Evolutionary conservation across 2,888 invertebrate genomes (phyloP).

Genomic region (Pycnomerus fuliginosus): DNA sequence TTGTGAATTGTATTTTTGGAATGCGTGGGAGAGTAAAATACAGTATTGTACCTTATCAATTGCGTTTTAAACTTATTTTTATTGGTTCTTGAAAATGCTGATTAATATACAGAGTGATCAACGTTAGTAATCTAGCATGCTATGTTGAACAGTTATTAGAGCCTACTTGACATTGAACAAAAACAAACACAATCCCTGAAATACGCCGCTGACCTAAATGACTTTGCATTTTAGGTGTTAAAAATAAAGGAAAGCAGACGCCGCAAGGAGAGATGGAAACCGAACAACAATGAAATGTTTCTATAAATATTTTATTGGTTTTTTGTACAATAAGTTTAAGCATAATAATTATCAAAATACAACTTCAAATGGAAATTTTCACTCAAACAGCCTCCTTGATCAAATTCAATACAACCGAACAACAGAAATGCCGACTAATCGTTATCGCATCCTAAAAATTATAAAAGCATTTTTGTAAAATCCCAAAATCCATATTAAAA

Average conservation of each 20-base stretch:
- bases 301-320: conserved; percentile 21
- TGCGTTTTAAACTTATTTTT: no score
- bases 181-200: no score
- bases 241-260: conserved; percentile 7
- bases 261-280: conserved; percentile 16
- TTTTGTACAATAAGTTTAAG: conserved; percentile 24
- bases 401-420: conserved; percentile 6
- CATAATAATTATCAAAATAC: conserved; percentile 30
- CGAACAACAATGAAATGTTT: conserved; percentile 11
- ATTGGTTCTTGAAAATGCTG: no score
- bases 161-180: no score
- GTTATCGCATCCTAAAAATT: conserved; percentile 6
- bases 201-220: conserved; percentile 10
- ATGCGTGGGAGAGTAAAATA: no score
- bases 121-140: no score
- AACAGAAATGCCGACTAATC: conserved; percentile 6
- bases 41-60: no score
- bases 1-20: not conserved
- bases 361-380: conserved; percentile 18
- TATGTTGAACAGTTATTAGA: no score
- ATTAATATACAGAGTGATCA: no score
- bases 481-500: conserved; percentile 27
- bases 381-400: conserved; percentile 2
- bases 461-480: conserved; percentile 16
- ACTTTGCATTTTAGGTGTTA: conserved; percentile 13